Percentiles rank a stretch among this genome's conserved stretches.
Evolutionary conservation across 2,113 vertebrate genomes (phyloP).

Genomic region (Corynorhinus townsendii): DNA sequence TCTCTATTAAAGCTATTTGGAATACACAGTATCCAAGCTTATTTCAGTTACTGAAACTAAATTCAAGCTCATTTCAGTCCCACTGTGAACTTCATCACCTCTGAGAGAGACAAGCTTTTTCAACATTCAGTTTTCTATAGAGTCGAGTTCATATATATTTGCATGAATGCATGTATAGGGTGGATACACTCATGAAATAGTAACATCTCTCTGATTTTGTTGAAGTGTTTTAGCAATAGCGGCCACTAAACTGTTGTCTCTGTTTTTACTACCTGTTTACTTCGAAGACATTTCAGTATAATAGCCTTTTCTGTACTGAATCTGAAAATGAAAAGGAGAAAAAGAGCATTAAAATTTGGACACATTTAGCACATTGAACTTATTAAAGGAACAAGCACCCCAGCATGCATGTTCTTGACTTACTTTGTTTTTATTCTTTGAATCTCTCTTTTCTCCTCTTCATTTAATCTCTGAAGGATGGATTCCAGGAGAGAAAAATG

Average conservation of each 20-base stretch:
- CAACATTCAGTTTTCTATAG: not conserved
- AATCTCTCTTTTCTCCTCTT: constrained; percentile 88
- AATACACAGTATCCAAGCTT: constrained; percentile 38
- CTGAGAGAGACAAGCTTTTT: not conserved
- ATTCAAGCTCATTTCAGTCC: constrained; percentile 13
- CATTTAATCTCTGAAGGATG: constrained; percentile 85
- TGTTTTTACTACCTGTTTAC: constrained; percentile 78
- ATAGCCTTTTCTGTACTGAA: constrained; percentile 83
- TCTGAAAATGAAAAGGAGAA: constrained; percentile 75
- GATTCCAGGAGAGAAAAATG: constrained; percentile 88
- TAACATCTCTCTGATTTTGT: not conserved
- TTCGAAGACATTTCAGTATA: constrained; percentile 79
- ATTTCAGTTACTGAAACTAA: constrained; percentile 56
- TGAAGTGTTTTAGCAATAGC: rapidly evolving
- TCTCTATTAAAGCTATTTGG: not conserved
- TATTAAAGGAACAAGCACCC: not conserved
- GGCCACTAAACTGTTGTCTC: constrained; percentile 87
- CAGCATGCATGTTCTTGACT: constrained; percentile 7
- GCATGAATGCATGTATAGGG: not conserved
- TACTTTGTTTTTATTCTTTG: constrained; percentile 84
- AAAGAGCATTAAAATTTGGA: not conserved
- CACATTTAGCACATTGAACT: not conserved
- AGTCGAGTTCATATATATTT: not conserved
- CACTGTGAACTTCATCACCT: constrained; percentile 15
- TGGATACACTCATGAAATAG: not conserved